These are phyloP conservation scores for Heliconius charithonia DNA, from an alignment of 2,888 invertebrate genomes.

Conservation along the genomic window DNA sequence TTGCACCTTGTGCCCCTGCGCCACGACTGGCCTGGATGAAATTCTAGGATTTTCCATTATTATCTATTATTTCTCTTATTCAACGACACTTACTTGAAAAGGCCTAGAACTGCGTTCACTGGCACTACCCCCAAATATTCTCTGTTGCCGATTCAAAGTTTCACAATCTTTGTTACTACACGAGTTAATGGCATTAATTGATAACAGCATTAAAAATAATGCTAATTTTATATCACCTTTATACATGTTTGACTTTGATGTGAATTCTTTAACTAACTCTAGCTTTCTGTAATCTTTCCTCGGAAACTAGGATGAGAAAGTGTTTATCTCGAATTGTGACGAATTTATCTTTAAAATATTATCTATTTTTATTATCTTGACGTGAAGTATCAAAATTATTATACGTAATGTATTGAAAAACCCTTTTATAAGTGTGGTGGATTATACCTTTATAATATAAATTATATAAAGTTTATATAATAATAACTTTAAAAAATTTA, in stretches of 20 bases:
- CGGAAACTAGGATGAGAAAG: constrained; percentile 48
- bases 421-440: not conserved
- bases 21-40: too few relatives aligned
- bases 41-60: too few relatives aligned
- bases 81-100: constrained; percentile 65
- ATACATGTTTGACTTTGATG: not conserved
- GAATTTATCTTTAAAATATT: constrained; percentile 44
- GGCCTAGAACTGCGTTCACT: constrained; percentile 67
- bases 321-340: constrained; percentile 48
- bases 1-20: too few relatives aligned
- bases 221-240: not conserved
- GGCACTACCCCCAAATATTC: constrained; percentile 64
- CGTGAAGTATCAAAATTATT: constrained; percentile 18
- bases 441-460: not conserved
- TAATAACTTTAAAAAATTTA: too few relatives aligned
- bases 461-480: too few relatives aligned
- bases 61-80: not conserved
- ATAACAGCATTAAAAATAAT: not conserved
- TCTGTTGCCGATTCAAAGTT: constrained; percentile 50
- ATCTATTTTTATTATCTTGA: constrained; percentile 47
- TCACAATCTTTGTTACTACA: constrained; percentile 29
- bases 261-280: not conserved
- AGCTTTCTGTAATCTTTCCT: constrained; percentile 7
- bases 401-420: constrained; percentile 1
- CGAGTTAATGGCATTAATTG: constrained; percentile 48